Base-by-base conservation (phyloP, 2,888 invertebrate species). In the Gymnoscelis rufifasciata region DNA sequence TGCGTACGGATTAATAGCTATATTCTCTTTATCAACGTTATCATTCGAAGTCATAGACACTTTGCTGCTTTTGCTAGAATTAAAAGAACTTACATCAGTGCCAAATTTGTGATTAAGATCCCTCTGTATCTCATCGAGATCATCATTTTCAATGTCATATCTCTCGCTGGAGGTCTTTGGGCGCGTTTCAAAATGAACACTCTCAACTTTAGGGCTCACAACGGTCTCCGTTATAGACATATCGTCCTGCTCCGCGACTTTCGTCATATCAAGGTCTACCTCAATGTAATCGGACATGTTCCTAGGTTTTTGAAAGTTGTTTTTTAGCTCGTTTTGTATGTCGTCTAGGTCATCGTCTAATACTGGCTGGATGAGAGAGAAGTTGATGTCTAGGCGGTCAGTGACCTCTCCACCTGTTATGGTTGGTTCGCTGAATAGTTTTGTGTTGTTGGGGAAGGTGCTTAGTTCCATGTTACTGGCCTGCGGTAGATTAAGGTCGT, bases 21-120 rank as follows among this genome's bases (percentile, higher is more conserved):
- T 79, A 61, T 88, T 88, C 47, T 88, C 87, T 60, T 88, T 88
- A 54, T 86, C 84, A 1, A 62, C 60, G 3, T 3, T 7, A 10
- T 23, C 35, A 19, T 10, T 11, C 7, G 15, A 7, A 35, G 35
- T 19, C 19, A 19, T 35, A 23, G 19, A 3, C 6, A 19, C 7
- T 19, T 11, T 35, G 5, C n/a, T 3, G 33, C 8, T 33, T 13
- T 33, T 35, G 15, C 14, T 15, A 7, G 5, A n/a, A 14, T 14
- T 14, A 7, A 10, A 19, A 3, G 10, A 3, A 35, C n/a, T 33
- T 2, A 19, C 10, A 15, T 35, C 35, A 0, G 66, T 51, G 0
- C 64, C 50, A 45, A 68, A 71, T 3, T 54, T 59, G 3, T 68
- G 59, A 6, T 62, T 57, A 4, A 83, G 43, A 60, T 86, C 79